A percentile compares a stretch with the other conserved stretches of the same genome.
Conservation (phyloP, 2,888 invertebrate genomes). For the Liodrosophila aerea region DNA sequence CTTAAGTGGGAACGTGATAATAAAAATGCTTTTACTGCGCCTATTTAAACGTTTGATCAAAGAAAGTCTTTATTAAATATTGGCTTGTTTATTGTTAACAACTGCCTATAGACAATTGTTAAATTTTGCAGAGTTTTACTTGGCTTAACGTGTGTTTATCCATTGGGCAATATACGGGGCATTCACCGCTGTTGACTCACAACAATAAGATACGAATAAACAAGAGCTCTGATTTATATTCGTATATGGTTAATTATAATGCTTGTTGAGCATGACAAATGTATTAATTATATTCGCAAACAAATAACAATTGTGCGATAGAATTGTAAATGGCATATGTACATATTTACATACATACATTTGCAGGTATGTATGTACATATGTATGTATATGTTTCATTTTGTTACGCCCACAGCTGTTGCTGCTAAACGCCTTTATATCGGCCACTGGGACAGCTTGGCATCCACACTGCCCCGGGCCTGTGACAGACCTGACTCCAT, state of each 20-base stretch:
- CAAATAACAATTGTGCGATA: constrained; percentile 24
- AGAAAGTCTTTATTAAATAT: neutral
- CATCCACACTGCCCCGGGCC: constrained; percentile 8
- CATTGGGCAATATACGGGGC: constrained; percentile 15
- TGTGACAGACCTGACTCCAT: too few species aligned
- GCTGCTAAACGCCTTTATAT: constrained; percentile 52
- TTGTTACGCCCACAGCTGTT: constrained; percentile 58
- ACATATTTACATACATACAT: too few species aligned
- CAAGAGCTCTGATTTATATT: constrained; percentile 14
- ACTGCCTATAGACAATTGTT: too few species aligned
- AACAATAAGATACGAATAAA: constrained; percentile 4
- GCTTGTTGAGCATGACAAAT: constrained; percentile 47
- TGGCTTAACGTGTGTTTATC: neutral
- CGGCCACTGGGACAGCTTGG: constrained; percentile 49
- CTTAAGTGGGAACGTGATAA: constrained; percentile 21
- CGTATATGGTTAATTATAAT: constrained; percentile 30
- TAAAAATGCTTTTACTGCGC: constrained; percentile 10
- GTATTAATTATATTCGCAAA: constrained; percentile 41
- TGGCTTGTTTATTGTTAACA: too few species aligned
- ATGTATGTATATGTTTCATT: constrained; percentile 48
- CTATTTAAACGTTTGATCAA: neutral
- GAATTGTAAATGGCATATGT: constrained; percentile 41
- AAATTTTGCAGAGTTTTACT: too few species aligned
- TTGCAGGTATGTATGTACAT: too few species aligned
- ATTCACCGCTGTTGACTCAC: constrained; percentile 37